Conservation (phyloP, 2,888 invertebrate genomes). For the Bruchidius siliquastri region DNA sequence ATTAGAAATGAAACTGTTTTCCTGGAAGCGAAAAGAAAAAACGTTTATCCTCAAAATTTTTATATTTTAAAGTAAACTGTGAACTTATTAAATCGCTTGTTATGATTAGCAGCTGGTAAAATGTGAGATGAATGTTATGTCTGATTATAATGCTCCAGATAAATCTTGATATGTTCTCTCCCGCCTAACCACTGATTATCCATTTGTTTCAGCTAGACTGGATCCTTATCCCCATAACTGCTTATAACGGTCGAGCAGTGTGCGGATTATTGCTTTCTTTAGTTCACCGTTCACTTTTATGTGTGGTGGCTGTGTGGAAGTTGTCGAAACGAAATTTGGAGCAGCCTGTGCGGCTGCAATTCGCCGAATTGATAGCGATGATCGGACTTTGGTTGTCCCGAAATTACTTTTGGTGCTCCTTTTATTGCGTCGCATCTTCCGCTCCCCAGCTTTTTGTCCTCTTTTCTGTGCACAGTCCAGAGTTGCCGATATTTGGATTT, state of each 20-base stretch:
- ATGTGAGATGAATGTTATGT: no score
- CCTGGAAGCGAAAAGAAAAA: no score
- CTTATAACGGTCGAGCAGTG: conserved; percentile 41
- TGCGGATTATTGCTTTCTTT: conserved; percentile 45
- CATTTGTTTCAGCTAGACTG: background rate
- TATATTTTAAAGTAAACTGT: no score
- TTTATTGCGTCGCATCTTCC: background rate
- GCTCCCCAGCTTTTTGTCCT: background rate
- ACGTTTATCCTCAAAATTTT: no score
- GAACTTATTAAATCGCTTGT: no score
- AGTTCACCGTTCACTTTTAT: conserved; percentile 39
- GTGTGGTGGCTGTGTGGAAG: conserved; percentile 31
- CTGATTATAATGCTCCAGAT: no score
- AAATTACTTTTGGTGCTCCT: background rate
- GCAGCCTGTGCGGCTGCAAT: conserved; percentile 20
- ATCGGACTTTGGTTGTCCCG: conserved; percentile 5
- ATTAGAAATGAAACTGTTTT: no score
- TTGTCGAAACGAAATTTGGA: conserved; percentile 31
- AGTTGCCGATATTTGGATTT: background rate
- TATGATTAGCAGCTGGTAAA: no score
- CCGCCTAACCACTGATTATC: background rate
- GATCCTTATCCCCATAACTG: conserved; percentile 30
- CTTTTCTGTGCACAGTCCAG: background rate
- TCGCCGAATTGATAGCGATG: conserved; percentile 15
- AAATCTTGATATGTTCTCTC: no score